Evolutionary conservation across 2,797 vertebrate species (phyloP).

Genomic region (Dryobates pubescens): DNA sequence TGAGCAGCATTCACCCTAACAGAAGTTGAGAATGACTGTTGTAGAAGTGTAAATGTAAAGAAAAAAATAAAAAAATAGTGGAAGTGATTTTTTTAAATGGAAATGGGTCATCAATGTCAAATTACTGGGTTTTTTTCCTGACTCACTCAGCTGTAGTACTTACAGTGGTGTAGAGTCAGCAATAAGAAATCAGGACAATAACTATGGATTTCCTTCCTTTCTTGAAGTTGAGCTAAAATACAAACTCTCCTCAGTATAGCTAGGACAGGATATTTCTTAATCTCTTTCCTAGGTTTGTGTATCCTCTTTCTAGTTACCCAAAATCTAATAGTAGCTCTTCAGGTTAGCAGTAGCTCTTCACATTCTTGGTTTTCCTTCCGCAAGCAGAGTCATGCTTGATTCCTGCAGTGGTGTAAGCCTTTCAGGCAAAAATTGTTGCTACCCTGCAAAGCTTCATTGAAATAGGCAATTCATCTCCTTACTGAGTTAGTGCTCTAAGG

Average conservation of each 20-base stretch:
- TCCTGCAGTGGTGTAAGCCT: background rate
- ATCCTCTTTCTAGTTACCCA: background rate
- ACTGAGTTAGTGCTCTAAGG: accelerated
- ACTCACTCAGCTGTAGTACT: background rate
- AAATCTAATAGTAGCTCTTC: background rate
- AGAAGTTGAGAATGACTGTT: slow-evolving; percentile 42
- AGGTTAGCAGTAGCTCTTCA: background rate
- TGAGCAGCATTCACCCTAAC: slow-evolving; percentile 16
- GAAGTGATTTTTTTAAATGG: background rate
- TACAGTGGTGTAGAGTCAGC: background rate
- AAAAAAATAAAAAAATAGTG: background rate
- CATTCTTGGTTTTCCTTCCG: background rate
- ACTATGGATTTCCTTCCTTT: background rate
- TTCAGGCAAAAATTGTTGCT: background rate
- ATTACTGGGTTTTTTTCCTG: background rate
- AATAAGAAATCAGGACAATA: background rate
- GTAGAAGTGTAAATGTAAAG: background rate
- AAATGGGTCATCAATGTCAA: slow-evolving; percentile 10
- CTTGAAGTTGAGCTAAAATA: background rate
- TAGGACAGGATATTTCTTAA: accelerated
- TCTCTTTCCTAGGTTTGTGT: background rate
- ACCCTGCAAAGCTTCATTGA: background rate
- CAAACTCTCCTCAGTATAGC: background rate
- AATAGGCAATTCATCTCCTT: background rate
- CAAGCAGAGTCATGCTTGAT: background rate